Evolutionary conservation across 2,113 vertebrate genomes (phyloP), one percentile per base, ranked within the genome.

Genomic region (Prionailurus viverrinus): DNA sequence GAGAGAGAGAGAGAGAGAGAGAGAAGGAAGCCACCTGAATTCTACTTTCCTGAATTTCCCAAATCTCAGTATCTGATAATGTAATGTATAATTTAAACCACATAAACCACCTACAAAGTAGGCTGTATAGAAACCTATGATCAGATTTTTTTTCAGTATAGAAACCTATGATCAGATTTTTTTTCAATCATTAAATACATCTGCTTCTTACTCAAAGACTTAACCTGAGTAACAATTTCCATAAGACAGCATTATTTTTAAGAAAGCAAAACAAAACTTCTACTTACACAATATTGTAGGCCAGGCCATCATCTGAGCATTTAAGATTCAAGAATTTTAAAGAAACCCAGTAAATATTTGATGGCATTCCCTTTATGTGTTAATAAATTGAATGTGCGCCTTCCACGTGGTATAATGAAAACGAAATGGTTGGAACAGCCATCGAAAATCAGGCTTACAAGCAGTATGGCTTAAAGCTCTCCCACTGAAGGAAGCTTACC

Each of bases 401-500:
- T 92, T 90, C 74, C 92, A 82, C 63, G 27, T 25, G 61, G 45
- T 36, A 29, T 23, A 21, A 69, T 45, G 65, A 92, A 92, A 92
- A 80, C 31, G 68, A 96, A 89, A 86, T 27, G 51, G 71, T 76
- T 80, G 78, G 39, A 71, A 78, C 2, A 39, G 95, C 84, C 84
- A 39, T 15, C 39, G 53, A 97, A 98, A 45, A 11, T 51, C 81
- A 78, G 39, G 81, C 95, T 93, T 76, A 61, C 55, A 6, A 61
- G 58, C n/a, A 94, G 25, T 12, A 94, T 5, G 48, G 92, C 73
- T 89, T 48, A 84, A 55, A 92, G 83, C 21, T 96, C 66, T 84
- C 88, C 55, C 71, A 69, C 15, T 41, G 78, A 69, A 96, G 95
- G 89, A 97, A 25, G 74, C 97, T 94, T 94, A 94, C 69, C 63